Evolutionary conservation across 2,797 vertebrate genomes (phyloP).

Genomic region (Platalea minor): DNA sequence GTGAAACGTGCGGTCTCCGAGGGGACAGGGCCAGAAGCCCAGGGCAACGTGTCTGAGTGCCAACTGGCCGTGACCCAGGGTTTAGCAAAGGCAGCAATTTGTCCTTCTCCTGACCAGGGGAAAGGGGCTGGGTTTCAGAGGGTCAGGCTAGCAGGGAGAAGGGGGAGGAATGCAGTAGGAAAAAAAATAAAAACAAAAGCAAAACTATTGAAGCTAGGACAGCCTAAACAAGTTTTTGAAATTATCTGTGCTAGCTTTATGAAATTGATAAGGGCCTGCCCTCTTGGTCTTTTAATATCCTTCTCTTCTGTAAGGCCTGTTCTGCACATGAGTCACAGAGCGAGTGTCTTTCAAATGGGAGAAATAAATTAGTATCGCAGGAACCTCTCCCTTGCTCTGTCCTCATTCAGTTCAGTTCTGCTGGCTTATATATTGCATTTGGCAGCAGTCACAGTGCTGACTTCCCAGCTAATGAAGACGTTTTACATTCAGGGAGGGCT

Average conservation of each 20-base stretch:
- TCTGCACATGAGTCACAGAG: slow-evolving; percentile 7
- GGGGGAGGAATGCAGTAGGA: background rate
- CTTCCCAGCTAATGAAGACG: slow-evolving; percentile 59
- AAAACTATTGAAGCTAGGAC: background rate
- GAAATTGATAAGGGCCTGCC: background rate
- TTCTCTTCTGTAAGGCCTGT: background rate
- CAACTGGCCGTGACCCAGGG: slow-evolving; percentile 15
- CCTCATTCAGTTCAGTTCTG: slow-evolving; percentile 18
- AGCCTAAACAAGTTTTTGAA: background rate
- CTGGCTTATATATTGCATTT: slow-evolving; percentile 45
- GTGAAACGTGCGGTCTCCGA: background rate
- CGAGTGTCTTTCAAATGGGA: background rate
- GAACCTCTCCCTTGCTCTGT: slow-evolving; percentile 32
- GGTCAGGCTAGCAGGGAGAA: background rate
- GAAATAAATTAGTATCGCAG: background rate
- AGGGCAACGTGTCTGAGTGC: background rate
- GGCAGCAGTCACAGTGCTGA: slow-evolving; percentile 47
- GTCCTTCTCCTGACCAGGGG: slow-evolving; percentile 5
- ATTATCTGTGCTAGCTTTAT: background rate
- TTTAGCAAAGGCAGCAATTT: background rate
- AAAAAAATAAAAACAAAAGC: background rate
- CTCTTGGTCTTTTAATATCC: background rate
- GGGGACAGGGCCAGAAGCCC: slow-evolving; percentile 18
- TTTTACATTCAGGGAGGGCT: slow-evolving; percentile 42
- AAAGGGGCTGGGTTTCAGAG: background rate